Evolutionary conservation across 1,140 invertebrate genomes (phyloP), one percentile per base, ranked within the genome.

Genomic region (Papilio glaucus): DNA sequence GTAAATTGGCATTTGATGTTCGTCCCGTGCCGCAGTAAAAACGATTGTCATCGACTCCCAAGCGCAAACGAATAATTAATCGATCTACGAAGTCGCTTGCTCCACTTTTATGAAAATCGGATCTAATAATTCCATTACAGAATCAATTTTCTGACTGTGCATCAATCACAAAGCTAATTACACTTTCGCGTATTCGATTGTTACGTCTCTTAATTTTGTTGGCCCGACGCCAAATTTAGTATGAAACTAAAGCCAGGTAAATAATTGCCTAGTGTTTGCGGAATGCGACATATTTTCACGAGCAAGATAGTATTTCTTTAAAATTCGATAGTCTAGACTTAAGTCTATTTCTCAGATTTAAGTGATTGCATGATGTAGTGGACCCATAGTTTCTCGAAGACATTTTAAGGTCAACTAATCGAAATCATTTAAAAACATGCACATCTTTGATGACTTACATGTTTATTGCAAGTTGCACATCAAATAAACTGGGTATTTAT

Each of bases 21-120:
- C 77, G 39, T 83, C 75, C 78, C 85, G 77, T 83, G 83, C 73
- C 74, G 72, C 69, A 75, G 73, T 80, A 76, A 74, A 77, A 76
- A 72, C 79, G 72, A 74, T 76, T 69, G 79, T 77, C 21, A 72
- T 74, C 77, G 38, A 39, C 78, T 80, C 77, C 76, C 73, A 78
- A 77, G 76, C 72, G 77, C 79, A 78, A 83, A 85, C 82, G 87
- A 90, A 89, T 89, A 89, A 90, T 90, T 90, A 89, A 89, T 89
- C 86, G 88, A 84, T 87, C 84, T 88, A 88, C 84, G 82, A 26
- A 57, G 77, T 74, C 78, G 60, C 77, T 77, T 73, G 84, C 67
- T 81, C 49, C 49, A 57, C 49, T 24, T 24, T 24, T 57, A 24
- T 49, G 49, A 57, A 57, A 24, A 57, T 57, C 21, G 21, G 49